These are phyloP conservation scores for Acronicta aceris DNA, from an alignment of 2,888 invertebrate species.

Conservation along the genomic window DNA sequence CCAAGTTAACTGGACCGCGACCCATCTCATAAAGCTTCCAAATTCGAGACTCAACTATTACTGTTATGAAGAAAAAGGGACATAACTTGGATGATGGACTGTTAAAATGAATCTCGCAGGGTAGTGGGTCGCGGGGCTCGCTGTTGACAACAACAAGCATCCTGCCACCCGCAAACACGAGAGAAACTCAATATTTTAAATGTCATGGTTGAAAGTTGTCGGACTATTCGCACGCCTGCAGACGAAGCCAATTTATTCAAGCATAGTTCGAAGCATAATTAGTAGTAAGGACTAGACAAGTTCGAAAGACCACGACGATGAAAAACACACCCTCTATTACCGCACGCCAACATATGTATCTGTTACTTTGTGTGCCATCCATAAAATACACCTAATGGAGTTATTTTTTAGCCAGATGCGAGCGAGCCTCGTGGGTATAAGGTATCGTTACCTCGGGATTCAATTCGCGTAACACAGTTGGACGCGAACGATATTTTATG, in stretches of 20 bases:
- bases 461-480: constrained; percentile 53
- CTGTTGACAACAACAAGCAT: too few relatives aligned
- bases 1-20: too few relatives aligned
- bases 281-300: constrained; percentile 6
- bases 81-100: too few relatives aligned
- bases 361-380: constrained; percentile 29
- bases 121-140: too few relatives aligned
- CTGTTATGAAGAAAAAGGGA: too few relatives aligned
- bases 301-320: constrained; percentile 3
- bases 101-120: too few relatives aligned
- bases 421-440: constrained; percentile 38
- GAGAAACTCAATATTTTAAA: background rate
- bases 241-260: too few relatives aligned
- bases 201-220: background rate
- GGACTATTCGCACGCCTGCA: background rate
- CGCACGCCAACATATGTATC: constrained; percentile 38
- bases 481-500: constrained; percentile 51
- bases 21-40: too few relatives aligned
- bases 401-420: constrained; percentile 51
- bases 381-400: constrained; percentile 43
- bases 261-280: too few relatives aligned
- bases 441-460: constrained; percentile 56
- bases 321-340: constrained; percentile 30
- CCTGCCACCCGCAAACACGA: too few relatives aligned
- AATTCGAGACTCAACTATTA: too few relatives aligned